Conservation (phyloP, 1,140 invertebrate species). For the Panagrolaimus sp. region DNA sequence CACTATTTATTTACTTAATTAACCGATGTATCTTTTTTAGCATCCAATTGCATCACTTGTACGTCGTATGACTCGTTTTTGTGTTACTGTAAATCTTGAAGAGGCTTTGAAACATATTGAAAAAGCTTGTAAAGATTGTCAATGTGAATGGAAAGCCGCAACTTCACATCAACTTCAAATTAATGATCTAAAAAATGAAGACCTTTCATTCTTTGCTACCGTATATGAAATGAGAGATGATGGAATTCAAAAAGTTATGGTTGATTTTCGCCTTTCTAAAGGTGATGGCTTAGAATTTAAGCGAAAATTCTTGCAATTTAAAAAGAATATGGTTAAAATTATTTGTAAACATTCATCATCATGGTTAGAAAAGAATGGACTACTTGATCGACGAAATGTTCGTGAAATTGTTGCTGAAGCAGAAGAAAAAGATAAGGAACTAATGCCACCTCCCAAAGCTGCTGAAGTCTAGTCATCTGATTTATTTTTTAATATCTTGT, state of each 20-base stretch:
- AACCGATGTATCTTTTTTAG: not conserved
- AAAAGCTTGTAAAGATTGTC: not conserved
- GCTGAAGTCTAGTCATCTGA: not conserved
- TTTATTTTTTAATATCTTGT: not conserved
- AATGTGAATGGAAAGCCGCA: not conserved
- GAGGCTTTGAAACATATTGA: not conserved
- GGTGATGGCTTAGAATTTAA: conserved; percentile 12
- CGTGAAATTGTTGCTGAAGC: not conserved
- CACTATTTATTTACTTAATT: not conserved
- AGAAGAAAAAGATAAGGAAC: not conserved
- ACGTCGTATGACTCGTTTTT: conserved; percentile 4
- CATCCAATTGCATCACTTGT: not conserved
- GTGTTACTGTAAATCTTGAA: not conserved
- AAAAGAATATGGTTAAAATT: not conserved
- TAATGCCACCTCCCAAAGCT: not conserved
- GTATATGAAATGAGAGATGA: conserved; percentile 1
- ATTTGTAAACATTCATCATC: not conserved
- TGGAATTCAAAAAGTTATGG: not conserved
- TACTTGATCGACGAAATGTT: not conserved
- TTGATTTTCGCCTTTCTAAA: not conserved
- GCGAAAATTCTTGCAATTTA: not conserved
- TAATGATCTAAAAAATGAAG: not conserved
- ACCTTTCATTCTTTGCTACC: not conserved
- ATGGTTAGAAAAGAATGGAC: conserved; percentile 2
- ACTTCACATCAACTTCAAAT: not conserved